Base-by-base conservation (phyloP, 2,797 vertebrate genomes). In the Linurgus olivaceus region DNA sequence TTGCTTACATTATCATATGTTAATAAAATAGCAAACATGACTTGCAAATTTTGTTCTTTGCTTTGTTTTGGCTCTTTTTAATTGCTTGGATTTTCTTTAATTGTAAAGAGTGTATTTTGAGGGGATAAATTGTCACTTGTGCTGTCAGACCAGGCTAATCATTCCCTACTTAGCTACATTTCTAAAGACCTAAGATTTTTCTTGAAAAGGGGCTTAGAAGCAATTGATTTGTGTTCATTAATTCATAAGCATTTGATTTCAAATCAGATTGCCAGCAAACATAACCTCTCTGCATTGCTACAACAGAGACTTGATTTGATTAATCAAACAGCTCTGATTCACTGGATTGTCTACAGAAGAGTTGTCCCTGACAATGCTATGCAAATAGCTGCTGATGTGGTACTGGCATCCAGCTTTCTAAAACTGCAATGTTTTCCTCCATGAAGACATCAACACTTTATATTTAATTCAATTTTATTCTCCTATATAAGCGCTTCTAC, bases 221-320 rank as follows among this genome's bases (percentile, higher is more conserved):
- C 73, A 95, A 96, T 52, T 94, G 85, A 93, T 86, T 97, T 75
- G 83, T 86, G 90, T 92, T 97, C 94, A 96, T 97, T 97, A 96
- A 96, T 97, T 86, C 78, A 96, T 76, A 97, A 96, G 90, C 94
- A 96, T 96, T 91, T 93, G 90, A 95, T 96, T 97, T 96, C 93
- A 96, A 96, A 97, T 97, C 90, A 94, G 91, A 97, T 40, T 97
- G 91, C 90, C 90, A 96, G 80, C 88, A 94, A 86, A 96, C 66
- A 95, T 93, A 96, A 96, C 96, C 93, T 96, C 92, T 96, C 96
- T 95, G 87, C 96, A 95, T 78, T 97, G 92, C 94, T 93, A 95
- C 93, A 97, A 97, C 90, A 93, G 91, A 97, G 83, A 93, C 80
- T 57, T 97, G 96, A 98, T 97, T 96, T 97, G 95, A 97, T 97